Evolutionary conservation across 2,113 vertebrate species (phyloP), one percentile per base, ranked within the genome.

Genomic region (Eclectus roratus): DNA sequence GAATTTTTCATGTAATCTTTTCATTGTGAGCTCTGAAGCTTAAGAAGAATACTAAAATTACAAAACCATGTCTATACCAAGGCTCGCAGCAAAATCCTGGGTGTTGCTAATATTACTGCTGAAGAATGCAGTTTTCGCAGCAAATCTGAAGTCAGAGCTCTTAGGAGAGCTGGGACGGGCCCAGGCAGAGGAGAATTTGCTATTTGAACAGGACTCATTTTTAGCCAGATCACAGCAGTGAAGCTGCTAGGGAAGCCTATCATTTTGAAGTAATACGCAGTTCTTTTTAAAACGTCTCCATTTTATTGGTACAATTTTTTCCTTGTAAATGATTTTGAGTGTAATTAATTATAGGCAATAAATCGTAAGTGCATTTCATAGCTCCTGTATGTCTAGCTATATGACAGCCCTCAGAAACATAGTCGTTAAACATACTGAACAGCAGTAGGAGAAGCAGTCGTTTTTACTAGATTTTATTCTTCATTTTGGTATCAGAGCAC

Each of bases 231-330:
- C 19, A 13, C 46, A 55, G 37, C 1, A 47, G 21, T 23, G 89
- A 60, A 82, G 56, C 65, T 76, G 50, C 63, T 61, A 8, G 80
- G 58, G 82, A 73, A 88, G 44, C 33, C 77, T 69, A 18, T 74
- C 15, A 37, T 90, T 90, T 86, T 1, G 0, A 63, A 79, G 50
- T 58, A 80, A 76, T 60, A 47, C 0, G 0, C 49, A 53, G 70
- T 65, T 68, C 64, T 88, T 86, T 95, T 94, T 78, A 91, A 78
- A 94, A 90, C 85, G 82, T 91, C 64, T 93, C 76, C 56, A 27
- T 72, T 97, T 96, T 96, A 96, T 91, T 88, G 90, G 69, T 68
- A 86, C 80, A 55, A 53, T 96, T 92, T 96, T 95, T 96, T 66
- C 88, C 93, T 94, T 96, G 90, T 95, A 96, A 96, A 97, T 15